phyloP scores from a whole-genome alignment of 2,113 vertebrate genomes.

The Felis chaus region DNA sequence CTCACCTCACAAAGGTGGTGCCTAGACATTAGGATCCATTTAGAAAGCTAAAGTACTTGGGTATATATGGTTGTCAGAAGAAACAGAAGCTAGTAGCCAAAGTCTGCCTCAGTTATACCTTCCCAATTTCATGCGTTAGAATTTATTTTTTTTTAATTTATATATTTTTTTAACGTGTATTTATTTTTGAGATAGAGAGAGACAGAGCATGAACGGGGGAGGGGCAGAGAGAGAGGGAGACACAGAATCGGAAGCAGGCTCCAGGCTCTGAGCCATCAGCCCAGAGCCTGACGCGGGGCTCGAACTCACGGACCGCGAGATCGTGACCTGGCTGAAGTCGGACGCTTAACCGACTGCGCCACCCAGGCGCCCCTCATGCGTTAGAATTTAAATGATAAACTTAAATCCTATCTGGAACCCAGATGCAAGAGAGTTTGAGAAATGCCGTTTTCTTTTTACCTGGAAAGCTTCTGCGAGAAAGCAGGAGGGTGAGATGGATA shows the following conservation, averaged over 20 bases:
- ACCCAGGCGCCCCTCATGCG: background rate
- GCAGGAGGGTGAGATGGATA: background rate
- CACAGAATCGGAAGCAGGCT: no score
- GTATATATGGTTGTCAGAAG: background rate
- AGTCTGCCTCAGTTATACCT: background rate
- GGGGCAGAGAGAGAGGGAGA: no score
- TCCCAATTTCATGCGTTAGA: background rate
- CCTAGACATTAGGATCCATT: background rate
- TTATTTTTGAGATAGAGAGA: no score
- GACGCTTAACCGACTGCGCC: no score
- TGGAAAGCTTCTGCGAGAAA: constrained; percentile 6
- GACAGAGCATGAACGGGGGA: no score
- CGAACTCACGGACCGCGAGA: no score
- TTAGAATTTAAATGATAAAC: background rate
- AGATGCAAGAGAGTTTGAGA: background rate
- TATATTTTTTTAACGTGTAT: no score
- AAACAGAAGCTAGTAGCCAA: background rate
- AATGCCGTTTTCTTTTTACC: constrained; percentile 21
- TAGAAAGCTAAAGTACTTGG: background rate
- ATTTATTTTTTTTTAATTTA: background rate
- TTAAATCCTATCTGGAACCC: background rate
- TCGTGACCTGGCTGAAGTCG: no score
- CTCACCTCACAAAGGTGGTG: background rate
- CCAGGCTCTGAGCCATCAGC: no score
- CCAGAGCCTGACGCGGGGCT: no score